Evolutionary conservation across 1,140 invertebrate genomes (phyloP), one percentile per base, ranked within the genome.

Genomic region (Piezodorus guildinii): DNA sequence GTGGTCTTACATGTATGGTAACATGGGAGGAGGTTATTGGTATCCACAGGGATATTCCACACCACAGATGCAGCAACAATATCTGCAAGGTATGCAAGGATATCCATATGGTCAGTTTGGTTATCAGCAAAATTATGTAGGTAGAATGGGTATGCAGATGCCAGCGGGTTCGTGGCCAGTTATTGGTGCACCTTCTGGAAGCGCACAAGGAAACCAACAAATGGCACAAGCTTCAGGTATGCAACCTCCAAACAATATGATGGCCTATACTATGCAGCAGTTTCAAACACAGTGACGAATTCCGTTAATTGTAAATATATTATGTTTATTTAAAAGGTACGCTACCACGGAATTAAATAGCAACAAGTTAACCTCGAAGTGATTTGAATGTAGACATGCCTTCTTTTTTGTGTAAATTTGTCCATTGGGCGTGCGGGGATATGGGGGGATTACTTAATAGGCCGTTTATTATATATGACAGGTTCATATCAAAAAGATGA

Each of bases 151-250:
- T n/a, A 49, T 62, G 46, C 62, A 51, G 17, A 49, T 62, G 46
- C 62, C 62, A n/a, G 49, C 30, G 12, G 27, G 62, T 9, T 52
- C 62, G 8, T 62, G 62, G 75, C 73, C 73, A 9, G 73, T 75
- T 15, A 74, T 76, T 63, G 81, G 82, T 71, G 76, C 89, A 69
- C 78, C 84, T 68, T 39, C 58, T 14, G 58, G 30, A n/a, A 60
- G 58, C 34, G 25, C 52, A 16, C 52, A 56, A 56, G 52, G 52
- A 8, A 56, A 56, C 52, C 52, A 58, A 58, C 17, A 21, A 23
- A 58, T 58, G 54, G n/a, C 17, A 14, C 54, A 58, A 58, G 54
- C 23, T 17, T n/a, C 54, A n/a, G 54, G 54, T 23, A 58, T 58
- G 54, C 54, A 58, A 27, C 17, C 54, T 23, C 54, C 54, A 21